Conservation (phyloP, 2,888 invertebrate genomes). For the Drosophila rubida region DNA sequence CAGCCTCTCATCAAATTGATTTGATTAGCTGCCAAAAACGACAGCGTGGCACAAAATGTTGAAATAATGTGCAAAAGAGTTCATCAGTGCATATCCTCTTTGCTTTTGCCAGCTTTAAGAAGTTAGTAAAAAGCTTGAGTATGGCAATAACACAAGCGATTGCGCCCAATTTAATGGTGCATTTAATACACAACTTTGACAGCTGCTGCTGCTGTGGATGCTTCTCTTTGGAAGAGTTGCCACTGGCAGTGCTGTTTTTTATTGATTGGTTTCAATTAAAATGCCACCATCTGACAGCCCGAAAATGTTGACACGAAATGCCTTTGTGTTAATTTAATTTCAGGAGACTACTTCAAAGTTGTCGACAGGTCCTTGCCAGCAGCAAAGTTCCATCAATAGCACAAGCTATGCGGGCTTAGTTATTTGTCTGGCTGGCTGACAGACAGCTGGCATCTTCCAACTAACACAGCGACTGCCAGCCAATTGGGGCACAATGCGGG, state of each 20-base stretch:
- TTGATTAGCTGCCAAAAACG: slow-evolving; percentile 31
- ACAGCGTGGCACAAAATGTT: slow-evolving; percentile 16
- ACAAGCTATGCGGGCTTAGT: slow-evolving; percentile 48
- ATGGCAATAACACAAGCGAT: slow-evolving; percentile 1
- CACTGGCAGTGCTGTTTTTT: slow-evolving; percentile 20
- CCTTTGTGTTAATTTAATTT: slow-evolving; percentile 76
- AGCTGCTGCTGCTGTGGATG: slow-evolving; percentile 2
- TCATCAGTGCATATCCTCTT: too few species aligned
- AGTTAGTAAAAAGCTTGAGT: not conserved
- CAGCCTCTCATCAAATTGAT: slow-evolving; percentile 9
- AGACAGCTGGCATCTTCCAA: slow-evolving; percentile 40
- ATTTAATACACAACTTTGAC: slow-evolving; percentile 12
- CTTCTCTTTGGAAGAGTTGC: slow-evolving; percentile 14
- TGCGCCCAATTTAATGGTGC: slow-evolving; percentile 10
- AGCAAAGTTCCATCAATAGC: slow-evolving; percentile 40
- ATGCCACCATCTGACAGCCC: slow-evolving; percentile 61
- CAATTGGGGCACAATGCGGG: not conserved
- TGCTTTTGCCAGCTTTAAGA: too few species aligned
- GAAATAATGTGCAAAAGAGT: slow-evolving; percentile 3
- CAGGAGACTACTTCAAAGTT: slow-evolving; percentile 67
- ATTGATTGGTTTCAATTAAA: slow-evolving; percentile 78
- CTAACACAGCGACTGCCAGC: not conserved
- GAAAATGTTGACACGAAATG: slow-evolving; percentile 60
- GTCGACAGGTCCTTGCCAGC: slow-evolving; percentile 53
- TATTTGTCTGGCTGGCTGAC: slow-evolving; percentile 39